Evolutionary conservation across 2,888 invertebrate species (phyloP), one percentile per base, ranked within the genome.

Genomic region (Colostygia pectinataria): DNA sequence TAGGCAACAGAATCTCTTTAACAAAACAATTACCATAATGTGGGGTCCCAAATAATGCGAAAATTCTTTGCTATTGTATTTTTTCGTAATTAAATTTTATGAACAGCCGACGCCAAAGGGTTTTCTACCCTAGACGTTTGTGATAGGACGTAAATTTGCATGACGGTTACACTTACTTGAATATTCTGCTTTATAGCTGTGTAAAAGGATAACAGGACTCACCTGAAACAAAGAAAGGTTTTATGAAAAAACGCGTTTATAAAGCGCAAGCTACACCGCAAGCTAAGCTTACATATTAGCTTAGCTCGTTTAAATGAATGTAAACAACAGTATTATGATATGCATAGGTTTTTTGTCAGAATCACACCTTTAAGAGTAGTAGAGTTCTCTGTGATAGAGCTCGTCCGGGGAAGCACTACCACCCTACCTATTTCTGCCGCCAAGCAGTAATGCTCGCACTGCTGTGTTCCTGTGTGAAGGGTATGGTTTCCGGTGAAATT

Each of bases 171-270:
- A 53, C 65, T 68, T 63, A 66, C 51, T 61, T 55, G 64, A 65
- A 66, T 65, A 72, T 65, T 65, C 60, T 53, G 48, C 57, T 55
- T 53, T 59, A 45, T 45, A 50, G 51, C 59, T 42, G 50, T 54
- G 65, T 70, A 68, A 70, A 73, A 61, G 65, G 72, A 68, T 69
- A 70, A 75, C 59, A 48, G 60, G 52, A 53, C 75, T 79, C 68
- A 85, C 85, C 83, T 84, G 83, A 72, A 83, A 86, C 81, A 83
- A 80, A 77, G 65, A 63, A 58, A 55, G 61, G 59, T 65, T 64
- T 69, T 65, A 68, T 68, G 66, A 76, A 76, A 76, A 72, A 71
- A 52, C 45, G 58, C 56, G 58, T 45, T n/a, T n/a, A n/a, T n/a
- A n/a, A n/a, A n/a, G n/a, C n/a, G n/a, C n/a, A n/a, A n/a, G n/a